A percentile compares a stretch with the other conserved stretches of the same genome.
Evolutionary conservation across 2,797 vertebrate species (phyloP).

Genomic region (Danio aesculapii): DNA sequence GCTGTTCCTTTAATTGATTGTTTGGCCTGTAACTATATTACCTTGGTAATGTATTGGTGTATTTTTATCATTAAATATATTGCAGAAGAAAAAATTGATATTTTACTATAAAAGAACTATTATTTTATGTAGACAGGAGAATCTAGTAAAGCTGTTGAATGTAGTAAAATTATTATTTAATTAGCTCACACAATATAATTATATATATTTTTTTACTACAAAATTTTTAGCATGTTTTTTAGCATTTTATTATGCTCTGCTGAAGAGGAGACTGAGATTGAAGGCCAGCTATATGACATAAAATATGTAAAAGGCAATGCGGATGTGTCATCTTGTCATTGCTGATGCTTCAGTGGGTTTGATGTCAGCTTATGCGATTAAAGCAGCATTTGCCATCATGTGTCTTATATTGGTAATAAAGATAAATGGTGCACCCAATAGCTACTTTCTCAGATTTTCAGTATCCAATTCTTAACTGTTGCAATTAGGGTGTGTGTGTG

Average conservation of each 20-base stretch:
- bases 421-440: constrained; percentile 31
- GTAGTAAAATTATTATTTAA: neutral
- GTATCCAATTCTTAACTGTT: neutral
- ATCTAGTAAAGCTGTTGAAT: neutral
- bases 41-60: constrained; percentile 43
- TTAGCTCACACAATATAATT: neutral
- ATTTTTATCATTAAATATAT: constrained; percentile 54
- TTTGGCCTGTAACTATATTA: constrained; percentile 49
- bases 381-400: constrained; percentile 41
- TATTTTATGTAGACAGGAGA: neutral
- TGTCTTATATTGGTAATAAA: constrained; percentile 47
- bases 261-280: neutral
- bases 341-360: constrained; percentile 22
- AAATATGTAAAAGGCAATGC: constrained; percentile 18
- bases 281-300: neutral
- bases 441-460: neutral
- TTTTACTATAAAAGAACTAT: constrained; percentile 32
- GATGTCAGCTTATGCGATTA: constrained; percentile 45
- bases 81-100: constrained; percentile 34
- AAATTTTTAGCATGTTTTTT: neutral
- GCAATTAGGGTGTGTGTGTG: neutral
- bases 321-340: constrained; percentile 24
- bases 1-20: constrained; percentile 54
- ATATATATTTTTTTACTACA: neutral
- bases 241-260: neutral